Percentiles rank a stretch among this genome's conserved stretches.
phyloP scores from a whole-genome alignment of 2,113 vertebrate genomes.

The Epinephelus cyanopodus region DNA sequence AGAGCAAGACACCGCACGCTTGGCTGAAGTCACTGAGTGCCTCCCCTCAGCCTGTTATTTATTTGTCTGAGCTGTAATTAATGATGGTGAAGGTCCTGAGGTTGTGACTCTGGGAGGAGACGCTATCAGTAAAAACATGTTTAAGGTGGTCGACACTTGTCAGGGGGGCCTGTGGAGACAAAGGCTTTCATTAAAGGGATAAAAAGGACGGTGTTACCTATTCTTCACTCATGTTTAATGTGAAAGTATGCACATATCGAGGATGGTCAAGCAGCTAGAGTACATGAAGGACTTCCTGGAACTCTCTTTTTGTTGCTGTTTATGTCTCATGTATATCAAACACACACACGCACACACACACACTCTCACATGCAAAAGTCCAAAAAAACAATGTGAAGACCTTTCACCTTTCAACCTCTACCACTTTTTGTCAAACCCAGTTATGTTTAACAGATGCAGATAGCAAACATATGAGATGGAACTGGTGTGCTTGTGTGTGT shows the following conservation, averaged over 20 bases:
- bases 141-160: conserved; percentile 50
- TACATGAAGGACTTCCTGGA: not conserved
- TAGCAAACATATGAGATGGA: conserved; percentile 43
- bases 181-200: conserved; percentile 20
- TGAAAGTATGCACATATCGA: not conserved
- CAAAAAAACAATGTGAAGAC: conserved; percentile 39
- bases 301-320: not conserved
- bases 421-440: conserved; percentile 44
- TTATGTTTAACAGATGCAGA: conserved; percentile 45
- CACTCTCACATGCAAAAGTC: too few relatives aligned
- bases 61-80: conserved; percentile 69
- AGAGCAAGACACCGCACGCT: conserved; percentile 50
- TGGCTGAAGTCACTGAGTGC: conserved; percentile 30
- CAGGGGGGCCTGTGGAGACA: conserved; percentile 12
- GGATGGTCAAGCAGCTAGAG: not conserved
- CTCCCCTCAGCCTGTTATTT: conserved; percentile 58
- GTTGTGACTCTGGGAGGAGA: conserved; percentile 54
- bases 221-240: not conserved
- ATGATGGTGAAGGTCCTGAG: conserved; percentile 55
- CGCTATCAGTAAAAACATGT: conserved; percentile 59
- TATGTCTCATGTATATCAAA: not conserved
- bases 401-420: conserved; percentile 50
- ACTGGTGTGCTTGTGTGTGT: not conserved
- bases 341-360: not conserved
- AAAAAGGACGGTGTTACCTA: not conserved